Evolutionary conservation across 2,888 invertebrate species (phyloP).

Genomic region (Chloroclysta siterata): DNA sequence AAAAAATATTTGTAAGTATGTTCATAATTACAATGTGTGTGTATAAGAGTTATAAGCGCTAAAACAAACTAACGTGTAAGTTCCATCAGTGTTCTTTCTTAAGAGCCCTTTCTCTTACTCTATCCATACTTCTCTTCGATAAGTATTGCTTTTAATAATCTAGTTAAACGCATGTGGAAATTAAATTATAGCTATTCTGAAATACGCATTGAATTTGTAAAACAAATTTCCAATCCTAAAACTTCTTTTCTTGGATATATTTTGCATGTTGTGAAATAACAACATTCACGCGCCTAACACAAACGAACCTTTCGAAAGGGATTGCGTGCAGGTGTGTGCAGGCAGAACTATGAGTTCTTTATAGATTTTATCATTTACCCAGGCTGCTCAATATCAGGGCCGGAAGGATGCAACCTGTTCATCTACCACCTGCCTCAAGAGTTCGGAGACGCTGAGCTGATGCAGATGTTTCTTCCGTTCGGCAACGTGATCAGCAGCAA

Average conservation of each 20-base stretch:
- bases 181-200: constrained; percentile 4
- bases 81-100: constrained; percentile 1
- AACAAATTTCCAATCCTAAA: neutral
- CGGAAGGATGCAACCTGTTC: constrained; percentile 99
- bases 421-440: constrained; percentile 99
- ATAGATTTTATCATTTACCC: constrained; percentile 89
- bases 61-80: constrained; percentile 1
- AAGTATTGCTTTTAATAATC: constrained; percentile 1
- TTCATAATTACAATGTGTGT: constrained; percentile 31
- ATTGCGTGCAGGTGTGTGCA: constrained; percentile 53
- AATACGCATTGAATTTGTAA: neutral
- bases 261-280: constrained; percentile 15
- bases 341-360: constrained; percentile 86
- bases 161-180: constrained; percentile 14
- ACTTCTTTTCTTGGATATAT: neutral
- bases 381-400: constrained; percentile 98
- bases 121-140: neutral
- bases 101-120: neutral
- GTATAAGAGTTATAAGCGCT: neutral
- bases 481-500: constrained; percentile 99
- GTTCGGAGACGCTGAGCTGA: constrained; percentile 99
- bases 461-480: constrained; percentile 99
- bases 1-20: constrained; percentile 36
- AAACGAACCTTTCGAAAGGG: constrained; percentile 22
- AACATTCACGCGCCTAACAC: constrained; percentile 24